These are phyloP conservation scores for Yponomeuta sedellus DNA, from an alignment of 2,888 invertebrate genomes.

Conservation along the genomic window DNA sequence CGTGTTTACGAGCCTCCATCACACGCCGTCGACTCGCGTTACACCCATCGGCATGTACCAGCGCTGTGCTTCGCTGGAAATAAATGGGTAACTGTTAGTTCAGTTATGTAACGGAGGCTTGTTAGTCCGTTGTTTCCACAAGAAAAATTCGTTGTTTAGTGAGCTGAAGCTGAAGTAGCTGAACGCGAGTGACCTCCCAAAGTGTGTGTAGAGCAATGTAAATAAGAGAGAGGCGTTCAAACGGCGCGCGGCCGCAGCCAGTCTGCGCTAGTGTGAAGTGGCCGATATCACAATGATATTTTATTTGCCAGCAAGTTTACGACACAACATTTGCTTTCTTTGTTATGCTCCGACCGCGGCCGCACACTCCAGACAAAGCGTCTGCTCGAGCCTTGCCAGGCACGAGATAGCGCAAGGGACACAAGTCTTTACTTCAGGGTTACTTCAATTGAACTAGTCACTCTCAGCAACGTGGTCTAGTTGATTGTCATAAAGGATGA, in stretches of 20 bases:
- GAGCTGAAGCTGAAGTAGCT: not conserved
- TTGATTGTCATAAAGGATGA: no score
- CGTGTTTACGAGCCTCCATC: constrained; percentile 54
- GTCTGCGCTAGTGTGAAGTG: not conserved
- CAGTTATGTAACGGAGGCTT: no score
- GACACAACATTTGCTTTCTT: not conserved
- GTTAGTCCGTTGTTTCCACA: not conserved
- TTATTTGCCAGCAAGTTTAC: not conserved
- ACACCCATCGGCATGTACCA: not conserved
- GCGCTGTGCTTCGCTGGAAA: no score
- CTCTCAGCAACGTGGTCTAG: no score
- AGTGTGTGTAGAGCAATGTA: not conserved
- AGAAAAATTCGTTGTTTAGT: not conserved
- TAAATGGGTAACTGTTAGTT: no score
- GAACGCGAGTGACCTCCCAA: not conserved
- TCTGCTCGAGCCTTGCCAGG: not conserved
- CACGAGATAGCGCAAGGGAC: not conserved
- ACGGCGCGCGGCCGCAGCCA: not conserved
- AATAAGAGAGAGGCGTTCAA: constrained; percentile 5
- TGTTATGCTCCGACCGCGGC: not conserved
- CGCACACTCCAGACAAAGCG: not conserved
- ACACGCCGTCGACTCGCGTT: constrained; percentile 28
- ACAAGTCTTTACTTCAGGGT: not conserved
- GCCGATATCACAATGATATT: not conserved
- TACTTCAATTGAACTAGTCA: not conserved